phyloP scores from a whole-genome alignment of 2,888 invertebrate species.

The Eupithecia abbreviata region DNA sequence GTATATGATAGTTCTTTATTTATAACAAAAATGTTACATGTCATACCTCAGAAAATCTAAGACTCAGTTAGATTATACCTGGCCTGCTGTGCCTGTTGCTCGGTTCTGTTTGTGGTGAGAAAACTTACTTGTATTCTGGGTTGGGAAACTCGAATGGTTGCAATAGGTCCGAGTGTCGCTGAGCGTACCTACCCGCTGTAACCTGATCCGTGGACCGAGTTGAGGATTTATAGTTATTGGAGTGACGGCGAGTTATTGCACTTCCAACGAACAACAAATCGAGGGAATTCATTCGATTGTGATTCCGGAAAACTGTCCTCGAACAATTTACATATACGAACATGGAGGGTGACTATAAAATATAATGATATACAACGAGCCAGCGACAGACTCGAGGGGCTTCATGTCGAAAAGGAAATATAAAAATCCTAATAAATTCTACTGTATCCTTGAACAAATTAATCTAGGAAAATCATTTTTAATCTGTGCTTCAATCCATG shows the following conservation, averaged over 20 bases:
- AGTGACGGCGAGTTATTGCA: not conserved
- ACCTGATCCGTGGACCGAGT: constrained; percentile 9
- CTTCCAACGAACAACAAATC: not conserved
- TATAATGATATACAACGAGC: too few relatives aligned
- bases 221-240: not conserved
- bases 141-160: not conserved
- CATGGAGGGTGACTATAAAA: not conserved
- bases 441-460: not conserved
- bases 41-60: too few relatives aligned
- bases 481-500: not conserved
- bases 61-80: too few relatives aligned
- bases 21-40: too few relatives aligned
- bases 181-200: constrained; percentile 2
- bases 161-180: not conserved
- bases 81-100: too few relatives aligned
- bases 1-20: too few relatives aligned
- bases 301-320: not conserved
- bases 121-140: not conserved
- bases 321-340: not conserved
- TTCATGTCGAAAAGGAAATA: not conserved
- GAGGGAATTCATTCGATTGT: not conserved
- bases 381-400: not conserved
- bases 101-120: not conserved
- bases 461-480: not conserved
- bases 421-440: not conserved